Evolutionary conservation across 2,888 invertebrate genomes (phyloP), one percentile per base, ranked within the genome.

Genomic region (Drosophila quinaria): DNA sequence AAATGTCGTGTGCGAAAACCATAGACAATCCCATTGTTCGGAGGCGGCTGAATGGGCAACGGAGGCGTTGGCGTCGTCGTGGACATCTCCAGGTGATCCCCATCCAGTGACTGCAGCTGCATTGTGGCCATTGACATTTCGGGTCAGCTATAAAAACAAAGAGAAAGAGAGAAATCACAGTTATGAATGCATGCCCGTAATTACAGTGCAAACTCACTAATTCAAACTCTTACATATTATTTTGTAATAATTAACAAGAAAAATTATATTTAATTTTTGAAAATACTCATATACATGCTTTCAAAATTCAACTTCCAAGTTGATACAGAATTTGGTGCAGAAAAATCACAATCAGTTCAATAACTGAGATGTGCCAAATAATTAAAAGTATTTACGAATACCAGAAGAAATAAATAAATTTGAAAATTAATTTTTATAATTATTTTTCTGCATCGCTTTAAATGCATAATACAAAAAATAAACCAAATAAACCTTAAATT

Each of bases 1-100:
- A 92, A 77, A 80, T 92, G 92, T 3, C 92, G 86, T 13, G 92
- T 92, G 33, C 92, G 92, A 80, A 92, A 92, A 1, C 92, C 92
- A 73, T 90, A 92, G 11, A 91, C 71, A 17, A 90, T 89, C 11
- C 90, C 91, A 41, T 64, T 64, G 29, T 69, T 78, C 6, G 73
- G 73, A 17, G 80, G 70, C 9, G 74, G 73, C 33, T 74, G 72
- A 41, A 87, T 85, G 8, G 87, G 72, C 50, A 77, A 50, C 54
- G 81, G 83, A 10, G 79, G 90, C 62, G 77, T 80, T 19, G 54
- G 19, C 29, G 13, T 31, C 41, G 41, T 41, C 41, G 17, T 42
- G 2, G 55, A 19, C 19, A 50, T 50, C 51, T 89, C 80, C 19
- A 70, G n/a, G 41, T 71, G 59, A 13, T 83, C 81, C 50, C 17